A percentile compares a stretch with the other conserved stretches of the same genome.
phyloP scores from a whole-genome alignment of 2,113 vertebrate species.

The Australoheros scitulus region DNA sequence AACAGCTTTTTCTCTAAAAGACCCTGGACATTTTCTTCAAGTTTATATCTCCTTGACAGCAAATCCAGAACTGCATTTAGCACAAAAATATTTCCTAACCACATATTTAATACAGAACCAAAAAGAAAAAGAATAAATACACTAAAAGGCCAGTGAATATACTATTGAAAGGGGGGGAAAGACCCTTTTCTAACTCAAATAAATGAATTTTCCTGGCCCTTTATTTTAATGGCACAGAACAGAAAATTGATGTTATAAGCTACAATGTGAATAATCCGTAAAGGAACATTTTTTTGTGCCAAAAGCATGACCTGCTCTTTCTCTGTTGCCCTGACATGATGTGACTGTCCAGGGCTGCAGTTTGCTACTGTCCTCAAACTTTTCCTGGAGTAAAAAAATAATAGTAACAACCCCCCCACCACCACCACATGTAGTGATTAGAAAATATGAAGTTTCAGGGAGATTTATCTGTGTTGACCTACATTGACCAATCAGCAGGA shows the following conservation, averaged over 20 bases:
- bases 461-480: slow-evolving; percentile 16
- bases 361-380: not conserved
- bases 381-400: not conserved
- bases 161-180: not conserved
- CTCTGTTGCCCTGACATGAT: not conserved
- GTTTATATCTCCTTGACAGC: slow-evolving; percentile 51
- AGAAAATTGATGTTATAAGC: not conserved
- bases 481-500: slow-evolving; percentile 9
- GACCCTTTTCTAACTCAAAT: not conserved
- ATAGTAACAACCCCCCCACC: not conserved
- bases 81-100: not conserved
- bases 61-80: not conserved
- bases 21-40: slow-evolving; percentile 18
- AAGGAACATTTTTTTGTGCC: not conserved
- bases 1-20: slow-evolving; percentile 8
- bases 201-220: not conserved
- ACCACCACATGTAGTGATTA: not conserved
- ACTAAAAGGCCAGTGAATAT: not conserved
- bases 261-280: too few relatives aligned
- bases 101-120: not conserved
- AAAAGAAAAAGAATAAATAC: slow-evolving; percentile 4
- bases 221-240: not conserved
- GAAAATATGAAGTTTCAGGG: not conserved
- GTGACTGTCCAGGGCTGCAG: not conserved
- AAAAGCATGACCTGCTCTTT: not conserved